These are phyloP conservation scores for Troglohyphantes excavatus DNA, from an alignment of 2,888 invertebrate species.

Conservation along the genomic window DNA sequence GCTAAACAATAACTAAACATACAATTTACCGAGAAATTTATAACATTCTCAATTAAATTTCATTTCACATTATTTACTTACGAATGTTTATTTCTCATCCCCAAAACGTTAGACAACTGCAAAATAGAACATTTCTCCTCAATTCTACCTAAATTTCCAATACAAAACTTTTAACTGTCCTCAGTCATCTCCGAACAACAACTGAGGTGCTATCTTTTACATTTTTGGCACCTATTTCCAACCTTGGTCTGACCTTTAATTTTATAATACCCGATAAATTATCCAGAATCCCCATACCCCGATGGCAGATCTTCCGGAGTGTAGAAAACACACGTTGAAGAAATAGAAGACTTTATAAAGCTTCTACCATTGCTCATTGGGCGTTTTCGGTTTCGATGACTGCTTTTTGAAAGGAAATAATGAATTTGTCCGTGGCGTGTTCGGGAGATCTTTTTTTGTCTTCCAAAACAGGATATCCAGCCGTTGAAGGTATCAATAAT, in stretches of 20 bases:
- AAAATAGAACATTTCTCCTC: too few relatives aligned
- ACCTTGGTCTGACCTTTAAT: conserved; percentile 51
- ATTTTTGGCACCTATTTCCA: conserved; percentile 32
- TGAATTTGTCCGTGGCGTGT: conserved; percentile 45
- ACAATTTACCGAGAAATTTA: too few relatives aligned
- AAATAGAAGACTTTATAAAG: conserved; percentile 34
- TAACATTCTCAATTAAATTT: too few relatives aligned
- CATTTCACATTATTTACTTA: too few relatives aligned
- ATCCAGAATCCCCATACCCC: conserved; percentile 12
- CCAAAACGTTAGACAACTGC: too few relatives aligned
- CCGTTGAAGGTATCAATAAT: neutral
- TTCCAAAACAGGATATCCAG: neutral
- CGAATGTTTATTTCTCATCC: too few relatives aligned
- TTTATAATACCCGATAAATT: conserved; percentile 53
- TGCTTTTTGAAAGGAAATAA: conserved; percentile 13
- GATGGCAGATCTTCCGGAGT: conserved; percentile 44
- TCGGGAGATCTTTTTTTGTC: neutral
- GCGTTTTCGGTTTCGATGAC: conserved; percentile 42
- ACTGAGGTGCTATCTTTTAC: neutral
- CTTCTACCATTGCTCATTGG: conserved; percentile 22
- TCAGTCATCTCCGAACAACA: neutral
- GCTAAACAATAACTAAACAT: too few relatives aligned
- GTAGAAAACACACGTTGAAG: conserved; percentile 38
- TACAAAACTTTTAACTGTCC: neutral
- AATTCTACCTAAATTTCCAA: too few relatives aligned